Percentiles rank a stretch among this genome's conserved stretches.
Evolutionary conservation across 2,113 vertebrate genomes (phyloP).

Genomic region (Eurystomus gularis): DNA sequence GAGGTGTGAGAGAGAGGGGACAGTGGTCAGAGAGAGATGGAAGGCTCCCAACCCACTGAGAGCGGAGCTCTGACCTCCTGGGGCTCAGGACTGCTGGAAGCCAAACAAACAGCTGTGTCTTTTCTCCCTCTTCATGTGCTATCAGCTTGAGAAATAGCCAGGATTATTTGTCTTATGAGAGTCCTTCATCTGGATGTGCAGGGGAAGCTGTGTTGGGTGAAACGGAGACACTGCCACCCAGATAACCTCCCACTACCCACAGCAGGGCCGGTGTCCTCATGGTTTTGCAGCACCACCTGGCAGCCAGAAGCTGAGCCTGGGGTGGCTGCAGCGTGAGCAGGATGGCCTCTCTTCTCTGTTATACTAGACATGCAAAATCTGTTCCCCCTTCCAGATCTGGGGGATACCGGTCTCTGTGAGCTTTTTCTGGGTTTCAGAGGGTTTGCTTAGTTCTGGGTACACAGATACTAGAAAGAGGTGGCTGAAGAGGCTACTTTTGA

Average conservation of each 20-base stretch:
- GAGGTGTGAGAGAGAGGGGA: background rate
- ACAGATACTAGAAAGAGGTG: background rate
- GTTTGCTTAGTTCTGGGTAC: background rate
- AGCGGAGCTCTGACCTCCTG: background rate
- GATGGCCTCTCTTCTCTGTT: background rate
- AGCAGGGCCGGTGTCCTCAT: background rate
- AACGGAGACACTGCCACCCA: background rate
- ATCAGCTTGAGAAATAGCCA: slow-evolving; percentile 15
- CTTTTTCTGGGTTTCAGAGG: background rate
- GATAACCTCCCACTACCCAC: background rate
- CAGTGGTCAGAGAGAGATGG: background rate
- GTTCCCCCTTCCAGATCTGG: background rate
- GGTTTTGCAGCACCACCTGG: background rate
- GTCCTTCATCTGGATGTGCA: background rate
- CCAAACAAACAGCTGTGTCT: background rate
- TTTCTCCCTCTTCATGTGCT: background rate
- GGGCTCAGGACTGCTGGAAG: background rate
- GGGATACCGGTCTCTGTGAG: background rate
- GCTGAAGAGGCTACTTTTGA: background rate
- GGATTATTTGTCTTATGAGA: background rate
- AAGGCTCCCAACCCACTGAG: background rate
- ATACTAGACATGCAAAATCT: background rate
- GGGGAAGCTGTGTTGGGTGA: background rate
- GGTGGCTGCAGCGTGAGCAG: background rate
- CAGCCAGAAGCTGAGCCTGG: background rate